Evolutionary conservation across 2,797 vertebrate genomes (phyloP), one percentile per base, ranked within the genome.

Genomic region (Meda fulgida): DNA sequence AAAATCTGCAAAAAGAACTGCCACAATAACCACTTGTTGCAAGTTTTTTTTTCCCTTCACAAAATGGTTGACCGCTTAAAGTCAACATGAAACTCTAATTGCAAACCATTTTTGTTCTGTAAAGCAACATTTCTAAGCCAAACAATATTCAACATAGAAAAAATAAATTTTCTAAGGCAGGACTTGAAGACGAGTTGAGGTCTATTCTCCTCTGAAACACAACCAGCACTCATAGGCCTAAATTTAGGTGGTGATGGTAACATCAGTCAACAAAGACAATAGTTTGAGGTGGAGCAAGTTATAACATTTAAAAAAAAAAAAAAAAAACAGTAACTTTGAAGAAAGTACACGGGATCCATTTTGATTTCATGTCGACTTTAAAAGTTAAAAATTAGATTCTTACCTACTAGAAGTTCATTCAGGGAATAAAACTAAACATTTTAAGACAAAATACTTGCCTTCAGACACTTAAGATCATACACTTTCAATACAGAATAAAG

Each of bases 361-460:
- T 65, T 46, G 26, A 79, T 46, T 65, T 79, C 58, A 46, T 48
- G 10, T 79, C 65, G 58, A 43, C 38, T 79, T 79, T 65, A 46
- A 38, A 21, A 31, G 36, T 36, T 69, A 51, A n/a, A 69, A 18
- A n/a, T 13, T n/a, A 80, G 29, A 19, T 80, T 5, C 9, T 75
- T 46, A 43, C 40, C 36, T 8, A 65, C 38, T 26, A 65, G 31
- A 65, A 8, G 6, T 78, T 65, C 10, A 65, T 65, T 65, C 26
- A 31, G n/a, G n/a, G 63, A 46, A 60, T 11, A 38, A 3, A 77
- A 63, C n/a, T 38, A 60, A 26, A 65, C 38, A 43, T 77, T 11
- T 36, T 10, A 16, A 76, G 34, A 38, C 36, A 40, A 77, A 40
- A 60, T 63, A 65, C 38, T 78, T 78, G 16, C 53, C 36, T 26